A percentile compares a stretch with the other conserved stretches of the same genome.
Conservation (phyloP, 2,888 invertebrate genomes). For the Scaptomyza flava region DNA sequence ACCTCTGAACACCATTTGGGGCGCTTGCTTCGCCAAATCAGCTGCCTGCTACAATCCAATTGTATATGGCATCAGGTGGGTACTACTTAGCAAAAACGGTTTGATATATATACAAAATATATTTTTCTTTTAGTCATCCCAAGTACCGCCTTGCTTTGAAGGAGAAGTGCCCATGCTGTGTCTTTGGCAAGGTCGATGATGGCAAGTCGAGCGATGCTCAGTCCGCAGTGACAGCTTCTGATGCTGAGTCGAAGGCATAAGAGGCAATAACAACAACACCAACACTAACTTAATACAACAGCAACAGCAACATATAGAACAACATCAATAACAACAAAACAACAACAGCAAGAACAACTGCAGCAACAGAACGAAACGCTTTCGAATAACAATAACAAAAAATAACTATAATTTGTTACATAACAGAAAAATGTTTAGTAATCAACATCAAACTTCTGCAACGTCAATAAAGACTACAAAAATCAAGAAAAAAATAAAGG, state of each 20-base stretch:
- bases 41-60: conserved; percentile 96
- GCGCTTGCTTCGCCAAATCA: conserved; percentile 95
- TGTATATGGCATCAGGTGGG: conserved; percentile 94
- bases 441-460: conserved; percentile 68
- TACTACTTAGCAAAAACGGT: background rate
- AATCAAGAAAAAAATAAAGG: conserved; percentile 70
- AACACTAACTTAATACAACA: conserved; percentile 49
- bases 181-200: conserved; percentile 83
- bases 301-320: conserved; percentile 59
- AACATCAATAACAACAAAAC: conserved; percentile 48
- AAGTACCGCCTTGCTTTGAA: conserved; percentile 87
- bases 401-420: conserved; percentile 60
- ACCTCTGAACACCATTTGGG: conserved; percentile 94
- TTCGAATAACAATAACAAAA: conserved; percentile 73
- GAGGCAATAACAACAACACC: conserved; percentile 36
- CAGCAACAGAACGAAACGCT: conserved; percentile 82
- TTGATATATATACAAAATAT: too few relatives aligned
- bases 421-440: conserved; percentile 60
- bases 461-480: conserved; percentile 80
- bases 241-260: conserved; percentile 83
- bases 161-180: conserved; percentile 87
- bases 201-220: conserved; percentile 81
- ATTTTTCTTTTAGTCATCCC: conserved; percentile 85
- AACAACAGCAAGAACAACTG: conserved; percentile 77
- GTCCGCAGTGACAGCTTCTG: conserved; percentile 83